phyloP scores from a whole-genome alignment of 2,888 invertebrate genomes.

The Brachycybe producta region DNA sequence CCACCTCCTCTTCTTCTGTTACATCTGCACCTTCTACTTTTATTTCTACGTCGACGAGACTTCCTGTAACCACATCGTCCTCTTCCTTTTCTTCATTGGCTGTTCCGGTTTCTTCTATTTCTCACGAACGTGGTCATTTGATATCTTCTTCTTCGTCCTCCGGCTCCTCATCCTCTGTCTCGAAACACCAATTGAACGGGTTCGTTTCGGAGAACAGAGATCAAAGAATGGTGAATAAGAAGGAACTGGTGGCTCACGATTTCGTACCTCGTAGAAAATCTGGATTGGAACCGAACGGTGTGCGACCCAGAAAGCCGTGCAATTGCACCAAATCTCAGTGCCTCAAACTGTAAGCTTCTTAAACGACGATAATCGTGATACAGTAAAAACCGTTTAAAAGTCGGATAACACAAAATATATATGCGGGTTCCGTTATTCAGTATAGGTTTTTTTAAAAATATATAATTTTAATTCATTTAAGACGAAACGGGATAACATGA shows the following conservation, averaged over 20 bases:
- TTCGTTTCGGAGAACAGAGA: too few species aligned
- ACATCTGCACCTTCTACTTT: not conserved
- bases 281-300: constrained; percentile 29
- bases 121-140: constrained; percentile 1
- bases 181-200: constrained; percentile 7
- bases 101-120: too few species aligned
- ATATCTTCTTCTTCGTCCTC: not conserved
- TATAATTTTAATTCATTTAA: too few species aligned
- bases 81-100: constrained; percentile 2
- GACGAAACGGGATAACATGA: too few species aligned
- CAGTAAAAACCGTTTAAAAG: not conserved
- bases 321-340: constrained; percentile 99
- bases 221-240: not conserved
- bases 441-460: too few species aligned
- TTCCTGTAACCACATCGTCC: not conserved
- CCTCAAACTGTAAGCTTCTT: constrained; percentile 68
- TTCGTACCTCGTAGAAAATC: constrained; percentile 10
- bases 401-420: too few species aligned
- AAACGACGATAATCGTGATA: not conserved
- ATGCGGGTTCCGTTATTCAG: too few species aligned
- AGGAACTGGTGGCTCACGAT: not conserved
- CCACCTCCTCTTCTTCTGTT: not conserved
- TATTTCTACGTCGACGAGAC: not conserved
- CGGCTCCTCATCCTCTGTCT: too few species aligned
- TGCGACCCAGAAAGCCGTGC: constrained; percentile 79